Evolutionary conservation across 1,140 invertebrate species (phyloP).

Genomic region (Pseudomyrmex cubaensis): DNA sequence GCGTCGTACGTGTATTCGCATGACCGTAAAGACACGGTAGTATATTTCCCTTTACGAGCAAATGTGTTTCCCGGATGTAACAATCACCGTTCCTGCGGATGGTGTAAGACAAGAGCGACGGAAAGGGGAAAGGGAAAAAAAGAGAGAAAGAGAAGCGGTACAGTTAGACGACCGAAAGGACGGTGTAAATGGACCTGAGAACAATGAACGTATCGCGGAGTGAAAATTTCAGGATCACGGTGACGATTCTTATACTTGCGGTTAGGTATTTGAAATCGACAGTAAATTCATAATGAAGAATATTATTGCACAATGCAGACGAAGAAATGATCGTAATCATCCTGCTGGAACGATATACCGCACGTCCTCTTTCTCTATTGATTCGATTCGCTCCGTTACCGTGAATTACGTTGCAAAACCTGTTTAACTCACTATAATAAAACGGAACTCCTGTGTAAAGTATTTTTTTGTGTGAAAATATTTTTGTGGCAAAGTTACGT

Average conservation of each 20-base stretch:
- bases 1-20: conserved; percentile 47
- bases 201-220: conserved; percentile 68
- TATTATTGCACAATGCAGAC: background rate
- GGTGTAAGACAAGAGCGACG: conserved; percentile 15
- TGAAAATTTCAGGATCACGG: conserved; percentile 75
- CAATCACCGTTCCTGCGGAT: conserved; percentile 55
- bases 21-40: conserved; percentile 57
- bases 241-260: conserved; percentile 22
- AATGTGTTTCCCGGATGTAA: conserved; percentile 74
- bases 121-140: background rate
- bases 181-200: conserved; percentile 70
- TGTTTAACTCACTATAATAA: background rate
- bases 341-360: background rate
- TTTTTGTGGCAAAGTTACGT: background rate
- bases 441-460: background rate
- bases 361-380: background rate
- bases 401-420: background rate
- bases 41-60: conserved; percentile 55
- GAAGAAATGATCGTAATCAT: background rate
- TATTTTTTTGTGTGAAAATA: no score
- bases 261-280: conserved; percentile 76
- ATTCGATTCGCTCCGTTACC: background rate
- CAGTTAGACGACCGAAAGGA: conserved; percentile 77
- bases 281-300: conserved; percentile 68
- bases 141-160: conserved; percentile 64